phyloP scores from a whole-genome alignment of 2,888 invertebrate genomes.

The Scaptodrosophila latifasciaeformis region DNA sequence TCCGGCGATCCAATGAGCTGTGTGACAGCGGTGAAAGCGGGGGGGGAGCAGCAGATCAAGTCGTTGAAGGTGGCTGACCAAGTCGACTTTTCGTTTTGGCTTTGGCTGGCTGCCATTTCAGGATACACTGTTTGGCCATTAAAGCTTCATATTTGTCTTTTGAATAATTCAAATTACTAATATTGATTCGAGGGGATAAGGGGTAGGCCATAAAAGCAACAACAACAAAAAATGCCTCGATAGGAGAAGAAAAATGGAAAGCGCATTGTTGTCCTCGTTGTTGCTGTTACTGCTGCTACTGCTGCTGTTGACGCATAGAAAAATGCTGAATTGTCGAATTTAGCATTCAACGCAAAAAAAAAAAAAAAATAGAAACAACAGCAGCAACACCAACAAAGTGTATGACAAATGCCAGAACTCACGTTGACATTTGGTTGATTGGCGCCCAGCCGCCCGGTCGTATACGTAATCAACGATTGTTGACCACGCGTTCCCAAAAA shows the following conservation, averaged over 20 bases:
- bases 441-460: constrained; percentile 53
- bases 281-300: constrained; percentile 18
- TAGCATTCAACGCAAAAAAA: constrained; percentile 26
- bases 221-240: no score
- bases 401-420: constrained; percentile 43
- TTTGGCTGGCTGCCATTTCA: constrained; percentile 30
- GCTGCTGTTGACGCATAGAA: constrained; percentile 31
- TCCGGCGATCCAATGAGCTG: constrained; percentile 7
- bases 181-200: constrained; percentile 75
- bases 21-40: background rate
- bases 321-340: constrained; percentile 50
- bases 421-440: constrained; percentile 62
- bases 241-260: constrained; percentile 45
- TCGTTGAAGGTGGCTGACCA: background rate
- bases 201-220: constrained; percentile 48
- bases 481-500: no score
- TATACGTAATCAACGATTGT: constrained; percentile 72
- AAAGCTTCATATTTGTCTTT: constrained; percentile 75
- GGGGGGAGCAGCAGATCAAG: background rate
- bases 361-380: constrained; percentile 32
- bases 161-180: constrained; percentile 76
- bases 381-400: constrained; percentile 32
- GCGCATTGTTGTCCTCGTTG: constrained; percentile 23
- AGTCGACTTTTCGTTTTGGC: no score
- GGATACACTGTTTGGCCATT: constrained; percentile 73